A percentile compares a stretch with the other conserved stretches of the same genome.
Conservation (phyloP, 2,113 vertebrate species). For the Engraulis encrasicolus region DNA sequence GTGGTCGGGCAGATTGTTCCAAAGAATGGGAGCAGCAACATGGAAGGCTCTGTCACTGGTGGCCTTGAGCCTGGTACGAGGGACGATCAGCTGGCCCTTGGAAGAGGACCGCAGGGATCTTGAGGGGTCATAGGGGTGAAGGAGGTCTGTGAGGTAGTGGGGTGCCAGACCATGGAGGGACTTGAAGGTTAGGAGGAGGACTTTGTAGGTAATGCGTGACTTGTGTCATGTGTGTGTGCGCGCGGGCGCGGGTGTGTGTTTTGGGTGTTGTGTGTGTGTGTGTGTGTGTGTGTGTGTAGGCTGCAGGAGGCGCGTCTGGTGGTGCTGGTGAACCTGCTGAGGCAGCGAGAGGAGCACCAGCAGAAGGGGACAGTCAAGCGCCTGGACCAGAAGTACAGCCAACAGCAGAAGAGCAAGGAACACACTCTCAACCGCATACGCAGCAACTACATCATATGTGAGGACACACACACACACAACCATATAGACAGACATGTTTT, state of each 20-base stretch:
- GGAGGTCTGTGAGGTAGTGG: too few species aligned
- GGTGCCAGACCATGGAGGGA: too few species aligned
- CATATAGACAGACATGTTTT: neutral
- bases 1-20: too few species aligned
- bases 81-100: too few species aligned
- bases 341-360: slow-evolving; percentile 69
- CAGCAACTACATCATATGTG: slow-evolving; percentile 65
- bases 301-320: slow-evolving; percentile 81
- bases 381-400: slow-evolving; percentile 72
- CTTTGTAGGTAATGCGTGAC: too few species aligned
- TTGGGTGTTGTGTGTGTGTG: neutral
- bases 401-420: slow-evolving; percentile 74
- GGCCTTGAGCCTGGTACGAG: too few species aligned
- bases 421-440: slow-evolving; percentile 73
- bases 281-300: slow-evolving; percentile 63
- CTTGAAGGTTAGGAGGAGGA: too few species aligned
- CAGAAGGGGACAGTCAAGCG: slow-evolving; percentile 63
- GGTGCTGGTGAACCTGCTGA: slow-evolving; percentile 77
- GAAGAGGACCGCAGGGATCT: too few species aligned
- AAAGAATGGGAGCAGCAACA: too few species aligned
- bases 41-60: too few species aligned
- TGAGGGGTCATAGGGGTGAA: too few species aligned
- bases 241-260: neutral
- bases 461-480: slow-evolving; percentile 26
- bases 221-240: neutral